A percentile compares a stretch with the other conserved stretches of the same genome.
Evolutionary conservation across 2,888 invertebrate genomes (phyloP).

Genomic region (Arge pagana): DNA sequence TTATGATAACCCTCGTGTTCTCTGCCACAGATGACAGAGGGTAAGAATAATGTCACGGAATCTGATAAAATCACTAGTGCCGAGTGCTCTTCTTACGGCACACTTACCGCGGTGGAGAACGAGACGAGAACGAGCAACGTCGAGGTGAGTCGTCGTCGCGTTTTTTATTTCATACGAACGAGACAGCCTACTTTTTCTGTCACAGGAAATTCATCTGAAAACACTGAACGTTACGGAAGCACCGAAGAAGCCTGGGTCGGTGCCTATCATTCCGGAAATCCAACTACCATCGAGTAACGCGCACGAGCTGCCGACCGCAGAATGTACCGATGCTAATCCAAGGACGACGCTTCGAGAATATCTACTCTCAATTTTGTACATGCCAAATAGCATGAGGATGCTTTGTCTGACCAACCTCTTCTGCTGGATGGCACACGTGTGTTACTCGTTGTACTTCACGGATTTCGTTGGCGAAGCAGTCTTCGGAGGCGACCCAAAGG

Average conservation of each 20-base stretch:
- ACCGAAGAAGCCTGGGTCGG: constrained; percentile 39
- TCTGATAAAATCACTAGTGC: constrained; percentile 45
- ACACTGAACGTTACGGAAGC: constrained; percentile 34
- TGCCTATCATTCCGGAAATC: constrained; percentile 44
- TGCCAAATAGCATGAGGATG: constrained; percentile 85
- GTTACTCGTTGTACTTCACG: constrained; percentile 95
- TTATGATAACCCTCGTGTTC: no score
- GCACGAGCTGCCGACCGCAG: no score
- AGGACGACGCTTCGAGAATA: constrained; percentile 64
- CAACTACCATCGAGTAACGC: constrained; percentile 21
- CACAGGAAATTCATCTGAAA: constrained; percentile 46
- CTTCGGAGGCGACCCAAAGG: constrained; percentile 84
- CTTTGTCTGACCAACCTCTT: constrained; percentile 93
- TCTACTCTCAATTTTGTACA: constrained; percentile 85
- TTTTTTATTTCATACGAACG: background rate
- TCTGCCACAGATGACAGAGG: constrained; percentile 35
- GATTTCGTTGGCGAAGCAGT: constrained; percentile 94
- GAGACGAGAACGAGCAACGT: constrained; percentile 36
- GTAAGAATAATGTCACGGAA: constrained; percentile 34
- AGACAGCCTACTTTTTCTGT: background rate
- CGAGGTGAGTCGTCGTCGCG: constrained; percentile 35
- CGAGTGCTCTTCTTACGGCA: constrained; percentile 46
- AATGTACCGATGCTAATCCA: constrained; percentile 35
- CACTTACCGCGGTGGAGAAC: constrained; percentile 41
- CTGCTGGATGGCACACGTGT: constrained; percentile 98